Evolutionary conservation across 2,888 invertebrate species (phyloP).

Genomic region (Thymelicus sylvestris): DNA sequence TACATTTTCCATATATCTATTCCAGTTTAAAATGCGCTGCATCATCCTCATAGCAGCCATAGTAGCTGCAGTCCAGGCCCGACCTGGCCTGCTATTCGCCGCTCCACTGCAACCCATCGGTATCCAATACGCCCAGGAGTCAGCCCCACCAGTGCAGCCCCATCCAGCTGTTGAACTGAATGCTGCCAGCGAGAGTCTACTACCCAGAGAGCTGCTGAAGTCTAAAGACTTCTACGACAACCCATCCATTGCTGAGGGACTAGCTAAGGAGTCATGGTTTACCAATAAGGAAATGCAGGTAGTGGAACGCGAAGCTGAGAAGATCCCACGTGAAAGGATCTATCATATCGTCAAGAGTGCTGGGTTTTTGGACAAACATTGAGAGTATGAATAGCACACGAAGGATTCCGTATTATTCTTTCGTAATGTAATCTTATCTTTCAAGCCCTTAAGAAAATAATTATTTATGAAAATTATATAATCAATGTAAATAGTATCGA

Average conservation of each 20-base stretch:
- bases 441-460: no score
- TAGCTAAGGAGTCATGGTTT: conserved; percentile 92
- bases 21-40: conserved; percentile 52
- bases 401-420: neutral
- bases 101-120: conserved; percentile 75
- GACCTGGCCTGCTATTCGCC: conserved; percentile 76
- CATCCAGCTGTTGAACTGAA: conserved; percentile 90
- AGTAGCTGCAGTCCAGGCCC: conserved; percentile 72
- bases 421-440: no score
- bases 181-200: conserved; percentile 88
- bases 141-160: conserved; percentile 67
- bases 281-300: conserved; percentile 91
- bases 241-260: conserved; percentile 88
- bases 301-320: conserved; percentile 91
- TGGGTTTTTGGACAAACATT: conserved; percentile 83
- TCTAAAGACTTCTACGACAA: conserved; percentile 90
- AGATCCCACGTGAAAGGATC: conserved; percentile 91
- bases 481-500: no score
- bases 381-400: conserved; percentile 28
- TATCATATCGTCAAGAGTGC: conserved; percentile 90
- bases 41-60: conserved; percentile 63
- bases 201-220: conserved; percentile 89
- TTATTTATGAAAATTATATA: no score
- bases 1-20: neutral
- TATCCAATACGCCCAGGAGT: conserved; percentile 76